phyloP scores from a whole-genome alignment of 1,140 invertebrate species.

The Mylabris phalerata region DNA sequence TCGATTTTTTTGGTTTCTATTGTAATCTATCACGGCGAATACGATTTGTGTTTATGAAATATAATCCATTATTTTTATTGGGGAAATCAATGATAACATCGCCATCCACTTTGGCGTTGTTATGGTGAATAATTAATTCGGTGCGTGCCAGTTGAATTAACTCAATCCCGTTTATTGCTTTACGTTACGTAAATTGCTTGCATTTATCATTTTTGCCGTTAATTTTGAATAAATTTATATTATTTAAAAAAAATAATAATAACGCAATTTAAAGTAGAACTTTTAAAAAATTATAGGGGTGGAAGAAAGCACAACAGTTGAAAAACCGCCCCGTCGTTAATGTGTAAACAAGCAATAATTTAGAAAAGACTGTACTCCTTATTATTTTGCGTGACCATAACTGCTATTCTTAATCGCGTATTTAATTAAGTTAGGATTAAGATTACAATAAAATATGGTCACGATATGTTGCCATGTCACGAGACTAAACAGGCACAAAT shows the following conservation, averaged over 20 bases:
- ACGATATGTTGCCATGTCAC: conserved; percentile 29
- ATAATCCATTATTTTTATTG: conserved; percentile 16
- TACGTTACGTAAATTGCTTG: conserved; percentile 1
- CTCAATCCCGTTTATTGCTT: conserved; percentile 8
- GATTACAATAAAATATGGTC: conserved; percentile 36
- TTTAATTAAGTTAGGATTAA: conserved; percentile 40
- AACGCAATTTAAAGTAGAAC: too few relatives aligned
- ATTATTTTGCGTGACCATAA: conserved; percentile 28
- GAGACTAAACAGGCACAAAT: conserved; percentile 12
- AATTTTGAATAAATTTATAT: conserved; percentile 1
- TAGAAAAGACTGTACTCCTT: conserved; percentile 10
- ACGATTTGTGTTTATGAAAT: conserved; percentile 16
- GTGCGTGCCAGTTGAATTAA: conserved; percentile 13
- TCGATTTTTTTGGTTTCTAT: conserved; percentile 3
- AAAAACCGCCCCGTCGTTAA: background rate
- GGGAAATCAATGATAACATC: conserved; percentile 13
- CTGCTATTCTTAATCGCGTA: conserved; percentile 32
- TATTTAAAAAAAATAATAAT: background rate
- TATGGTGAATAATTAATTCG: conserved; percentile 15
- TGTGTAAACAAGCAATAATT: conserved; percentile 18
- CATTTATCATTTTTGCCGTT: conserved; percentile 5
- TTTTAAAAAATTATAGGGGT: too few relatives aligned
- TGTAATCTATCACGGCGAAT: conserved; percentile 17
- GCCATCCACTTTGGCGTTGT: conserved; percentile 10
- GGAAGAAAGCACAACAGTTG: background rate